Evolutionary conservation across 2,888 invertebrate species (phyloP), one percentile per base, ranked within the genome.

Genomic region (Diadromus collaris): DNA sequence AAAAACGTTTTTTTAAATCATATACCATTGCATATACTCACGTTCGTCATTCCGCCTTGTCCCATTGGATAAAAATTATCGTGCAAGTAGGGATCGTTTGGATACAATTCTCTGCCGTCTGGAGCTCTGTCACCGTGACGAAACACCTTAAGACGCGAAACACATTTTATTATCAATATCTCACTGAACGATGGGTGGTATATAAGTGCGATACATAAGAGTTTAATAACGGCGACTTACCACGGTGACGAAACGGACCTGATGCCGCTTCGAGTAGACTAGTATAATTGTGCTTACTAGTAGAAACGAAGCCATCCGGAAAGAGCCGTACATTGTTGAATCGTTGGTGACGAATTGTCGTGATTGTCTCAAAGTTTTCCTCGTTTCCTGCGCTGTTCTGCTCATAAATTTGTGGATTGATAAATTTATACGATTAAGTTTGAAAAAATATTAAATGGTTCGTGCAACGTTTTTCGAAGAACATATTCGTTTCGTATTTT

Each of bases 121-220:
- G 95, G 95, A 24, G 95, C 94, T 74, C 95, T 91, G 86, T 95
- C 95, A 2, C 95, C 95, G 87, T 95, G 95, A 56, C 95, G 92
- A 88, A 93, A 95, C 46, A 95, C 86, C 94, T 95, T 88, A 6
- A 87, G 82, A 78, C 34, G 29, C 10, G 29, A 6, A 54, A 68
- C 9, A 16, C n/a, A 10, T 4, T 38, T 38, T 38, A 10, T 38
- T 38, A 38, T 38, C 38, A 38, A 16, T 27, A 16, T 54, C n/a
- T 13, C 1, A 0, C 24, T 24, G 34, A 27, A 41, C 9, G 16
- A 24, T 16, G 27, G 41, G 3, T 9, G 27, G 27, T 27, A 29
- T 27, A 29, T 29, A 16, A 10, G 9, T 16, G 13, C 19, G 4
- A 27, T 27, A 41, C 4, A n/a, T 24, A 60, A 19, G 13, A 13